phyloP scores from a whole-genome alignment of 2,888 invertebrate species.

The Pristionchus entomophagus region DNA sequence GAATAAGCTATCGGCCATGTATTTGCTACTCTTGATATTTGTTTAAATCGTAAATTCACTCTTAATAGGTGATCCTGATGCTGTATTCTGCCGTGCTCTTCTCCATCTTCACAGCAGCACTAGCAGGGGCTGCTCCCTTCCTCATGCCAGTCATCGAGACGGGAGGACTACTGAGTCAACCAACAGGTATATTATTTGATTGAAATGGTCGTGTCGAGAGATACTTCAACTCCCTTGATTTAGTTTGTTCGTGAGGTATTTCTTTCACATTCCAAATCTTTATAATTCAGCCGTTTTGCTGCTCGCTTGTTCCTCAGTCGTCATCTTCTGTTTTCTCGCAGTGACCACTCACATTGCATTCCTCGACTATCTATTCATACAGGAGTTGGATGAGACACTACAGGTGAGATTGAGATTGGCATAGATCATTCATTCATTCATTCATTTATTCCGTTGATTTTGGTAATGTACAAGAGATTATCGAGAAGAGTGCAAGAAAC shows the following conservation, averaged over 20 bases:
- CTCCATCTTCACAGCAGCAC: constrained; percentile 41
- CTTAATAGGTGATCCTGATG: constrained; percentile 19
- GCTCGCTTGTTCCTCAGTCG: constrained; percentile 20
- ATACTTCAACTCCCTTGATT: no score
- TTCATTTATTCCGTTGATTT: no score
- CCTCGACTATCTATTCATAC: constrained; percentile 44
- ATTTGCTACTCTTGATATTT: no score
- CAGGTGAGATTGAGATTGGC: no score
- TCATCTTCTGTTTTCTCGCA: constrained; percentile 31
- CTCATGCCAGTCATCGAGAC: constrained; percentile 35
- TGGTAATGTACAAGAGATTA: no score
- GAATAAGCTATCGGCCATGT: no score
- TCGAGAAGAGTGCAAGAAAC: no score
- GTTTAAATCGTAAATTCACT: not conserved
- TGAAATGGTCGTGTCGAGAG: no score
- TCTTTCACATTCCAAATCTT: no score
- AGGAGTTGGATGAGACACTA: constrained; percentile 40
- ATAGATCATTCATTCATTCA: no score
- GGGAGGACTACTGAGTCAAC: not conserved
- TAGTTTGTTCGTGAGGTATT: no score
- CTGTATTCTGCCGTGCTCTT: constrained; percentile 41
- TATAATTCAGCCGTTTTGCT: constrained; percentile 37
- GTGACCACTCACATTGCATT: constrained; percentile 42
- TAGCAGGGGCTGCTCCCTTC: constrained; percentile 4
- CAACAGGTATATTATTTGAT: constrained; percentile 3